Evolutionary conservation across 2,113 vertebrate genomes (phyloP), one percentile per base, ranked within the genome.

Genomic region (Daubentonia madagascariensis): DNA sequence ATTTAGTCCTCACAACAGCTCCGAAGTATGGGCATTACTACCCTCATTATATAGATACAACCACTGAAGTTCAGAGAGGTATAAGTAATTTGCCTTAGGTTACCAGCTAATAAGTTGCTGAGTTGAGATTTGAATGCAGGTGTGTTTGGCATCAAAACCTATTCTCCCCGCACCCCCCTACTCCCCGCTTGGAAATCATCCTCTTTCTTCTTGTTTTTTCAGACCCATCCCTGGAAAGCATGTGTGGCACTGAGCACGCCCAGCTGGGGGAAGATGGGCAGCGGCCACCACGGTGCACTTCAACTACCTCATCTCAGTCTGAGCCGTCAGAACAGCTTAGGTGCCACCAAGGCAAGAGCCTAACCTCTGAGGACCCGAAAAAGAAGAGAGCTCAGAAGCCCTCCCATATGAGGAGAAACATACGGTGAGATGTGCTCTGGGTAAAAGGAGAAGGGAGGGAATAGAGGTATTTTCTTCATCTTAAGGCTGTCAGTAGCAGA

Each of bases 361-460:
- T 99, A 95, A 96, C 98, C 96, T 98, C 98, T 65, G 98, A 99
- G 92, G 99, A 99, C 98, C 99, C 99, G 98, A 99, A 99, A 99
- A 99, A 99, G 98, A 99, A 99, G 98, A 98, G 97, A 98, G 99
- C 98, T 99, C 98, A 97, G 92, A 99, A 99, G 98, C 99, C 99
- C 86, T 98, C 99, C 98, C 99, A 99, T 98, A 99, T 99, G 99
- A 99, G 99, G 98, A 99, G 99, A 97, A 99, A 99, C 97, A 99
- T 99, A 98, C 99, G 99, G 99, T 99, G 96, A 97, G 97, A 76
- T 70, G 4, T 78, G 43, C 35, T 81, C 28, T 23, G 67, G 35
- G 43, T 23, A 6, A 35, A 35, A 63, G 65, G 63, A 43, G 37
- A 50, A 20, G 16, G 43, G 18, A 57, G 7, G 18, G 48, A 63